A percentile compares a stretch with the other conserved stretches of the same genome.
Conservation (phyloP, 2,113 vertebrate genomes). For the Indicator maculatus region DNA sequence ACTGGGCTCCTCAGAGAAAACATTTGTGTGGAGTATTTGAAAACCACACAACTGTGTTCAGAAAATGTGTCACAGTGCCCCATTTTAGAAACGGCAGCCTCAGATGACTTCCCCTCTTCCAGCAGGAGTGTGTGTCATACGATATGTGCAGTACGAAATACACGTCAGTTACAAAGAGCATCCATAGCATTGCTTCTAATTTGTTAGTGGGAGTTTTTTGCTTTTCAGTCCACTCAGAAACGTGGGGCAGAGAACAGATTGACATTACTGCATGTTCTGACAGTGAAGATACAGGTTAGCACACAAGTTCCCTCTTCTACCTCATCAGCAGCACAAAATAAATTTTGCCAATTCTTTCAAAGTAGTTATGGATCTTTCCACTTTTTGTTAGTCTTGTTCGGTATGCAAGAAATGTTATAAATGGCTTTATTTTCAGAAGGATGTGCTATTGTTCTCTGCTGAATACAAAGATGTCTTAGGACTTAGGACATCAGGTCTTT, state of each 20-base stretch:
- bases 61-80: neutral
- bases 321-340: neutral
- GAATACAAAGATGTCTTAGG: neutral
- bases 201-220: neutral
- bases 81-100: neutral
- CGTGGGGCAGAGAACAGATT: neutral
- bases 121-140: neutral
- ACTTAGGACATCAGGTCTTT: neutral
- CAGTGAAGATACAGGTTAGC: neutral
- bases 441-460: neutral
- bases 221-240: neutral
- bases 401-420: neutral
- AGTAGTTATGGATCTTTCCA: neutral
- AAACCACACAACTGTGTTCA: neutral
- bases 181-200: neutral
- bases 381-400: neutral
- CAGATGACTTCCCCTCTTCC: neutral
- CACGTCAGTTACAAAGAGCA: accelerated
- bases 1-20: neutral
- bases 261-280: neutral
- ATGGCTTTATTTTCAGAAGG: neutral
- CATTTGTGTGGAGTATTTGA: neutral
- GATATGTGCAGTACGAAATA: neutral
- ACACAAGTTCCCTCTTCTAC: neutral
- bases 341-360: neutral